Conservation (phyloP, 2,888 invertebrate genomes). For the Zygogramma bicolorata region DNA sequence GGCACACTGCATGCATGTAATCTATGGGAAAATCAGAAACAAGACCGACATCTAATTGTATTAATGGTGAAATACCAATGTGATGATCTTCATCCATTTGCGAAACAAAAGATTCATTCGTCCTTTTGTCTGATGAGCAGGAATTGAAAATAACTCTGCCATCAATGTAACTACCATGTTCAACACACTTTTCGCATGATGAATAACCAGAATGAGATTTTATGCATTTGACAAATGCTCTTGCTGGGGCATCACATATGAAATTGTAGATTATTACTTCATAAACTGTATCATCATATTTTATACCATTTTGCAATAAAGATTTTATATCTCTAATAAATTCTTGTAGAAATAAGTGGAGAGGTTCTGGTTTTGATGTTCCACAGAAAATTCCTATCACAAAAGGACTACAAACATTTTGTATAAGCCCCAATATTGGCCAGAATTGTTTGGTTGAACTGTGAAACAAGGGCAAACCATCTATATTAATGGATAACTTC, state of each 20-base stretch:
- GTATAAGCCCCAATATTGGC: conserved; percentile 32
- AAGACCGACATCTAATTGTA: conserved; percentile 20
- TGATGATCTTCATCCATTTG: conserved; percentile 28
- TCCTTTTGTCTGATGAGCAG: background rate
- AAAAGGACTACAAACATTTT: conserved; percentile 31
- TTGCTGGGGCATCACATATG: conserved; percentile 35
- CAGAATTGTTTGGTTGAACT: conserved; percentile 31
- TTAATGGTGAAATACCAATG: conserved; percentile 21
- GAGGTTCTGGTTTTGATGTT: conserved; percentile 31
- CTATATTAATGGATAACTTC: conserved; percentile 24
- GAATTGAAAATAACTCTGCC: conserved; percentile 21
- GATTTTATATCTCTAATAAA: conserved; percentile 29
- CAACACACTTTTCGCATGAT: conserved; percentile 30
- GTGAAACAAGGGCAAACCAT: conserved; percentile 37
- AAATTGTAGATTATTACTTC: conserved; percentile 23
- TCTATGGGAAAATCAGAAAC: conserved; percentile 22
- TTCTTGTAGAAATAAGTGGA: conserved; percentile 30
- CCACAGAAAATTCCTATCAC: conserved; percentile 38
- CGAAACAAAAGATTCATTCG: conserved; percentile 14
- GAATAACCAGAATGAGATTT: conserved; percentile 36
- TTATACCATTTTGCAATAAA: conserved; percentile 23
- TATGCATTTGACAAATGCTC: conserved; percentile 34
- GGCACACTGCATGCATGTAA: conserved; percentile 22
- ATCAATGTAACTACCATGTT: conserved; percentile 20
- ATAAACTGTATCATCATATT: conserved; percentile 20